Evolutionary conservation across 2,797 vertebrate genomes (phyloP).

Genomic region (Rhinichthys osculus): DNA sequence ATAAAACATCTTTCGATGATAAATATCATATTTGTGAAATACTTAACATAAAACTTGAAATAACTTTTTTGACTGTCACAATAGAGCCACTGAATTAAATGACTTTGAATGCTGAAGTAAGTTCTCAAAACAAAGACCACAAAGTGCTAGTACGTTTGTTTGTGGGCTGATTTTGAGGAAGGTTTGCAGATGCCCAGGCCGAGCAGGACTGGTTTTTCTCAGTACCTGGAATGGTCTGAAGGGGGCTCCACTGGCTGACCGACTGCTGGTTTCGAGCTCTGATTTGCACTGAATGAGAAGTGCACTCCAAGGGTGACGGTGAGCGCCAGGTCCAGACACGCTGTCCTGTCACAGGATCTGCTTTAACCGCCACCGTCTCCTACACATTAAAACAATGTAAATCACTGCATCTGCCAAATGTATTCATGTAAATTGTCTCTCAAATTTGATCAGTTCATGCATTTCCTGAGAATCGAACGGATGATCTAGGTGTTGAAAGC

Average conservation of each 20-base stretch:
- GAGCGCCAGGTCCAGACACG: constrained; percentile 78
- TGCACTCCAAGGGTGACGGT: constrained; percentile 76
- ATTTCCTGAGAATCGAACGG: not conserved
- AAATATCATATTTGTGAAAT: not conserved
- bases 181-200: not conserved
- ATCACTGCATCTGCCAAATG: not conserved
- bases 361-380: constrained; percentile 63
- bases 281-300: constrained; percentile 74
- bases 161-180: constrained; percentile 6
- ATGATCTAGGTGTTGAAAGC: not conserved
- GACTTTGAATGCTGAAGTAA: not conserved
- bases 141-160: not conserved
- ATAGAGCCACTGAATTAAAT: not conserved
- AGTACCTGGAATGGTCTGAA: constrained; percentile 69
- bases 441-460: not conserved
- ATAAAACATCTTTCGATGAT: not conserved
- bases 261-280: constrained; percentile 70
- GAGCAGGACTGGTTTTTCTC: not conserved
- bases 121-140: not conserved
- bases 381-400: constrained; percentile 52
- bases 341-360: constrained; percentile 54
- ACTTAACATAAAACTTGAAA: not conserved
- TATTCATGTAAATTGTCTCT: not conserved
- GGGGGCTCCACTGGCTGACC: constrained; percentile 75
- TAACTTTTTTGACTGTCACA: not conserved